Percentiles rank a stretch among this genome's conserved stretches.
Evolutionary conservation across 2,797 vertebrate species (phyloP).

Genomic region (Acridotheres tristis): DNA sequence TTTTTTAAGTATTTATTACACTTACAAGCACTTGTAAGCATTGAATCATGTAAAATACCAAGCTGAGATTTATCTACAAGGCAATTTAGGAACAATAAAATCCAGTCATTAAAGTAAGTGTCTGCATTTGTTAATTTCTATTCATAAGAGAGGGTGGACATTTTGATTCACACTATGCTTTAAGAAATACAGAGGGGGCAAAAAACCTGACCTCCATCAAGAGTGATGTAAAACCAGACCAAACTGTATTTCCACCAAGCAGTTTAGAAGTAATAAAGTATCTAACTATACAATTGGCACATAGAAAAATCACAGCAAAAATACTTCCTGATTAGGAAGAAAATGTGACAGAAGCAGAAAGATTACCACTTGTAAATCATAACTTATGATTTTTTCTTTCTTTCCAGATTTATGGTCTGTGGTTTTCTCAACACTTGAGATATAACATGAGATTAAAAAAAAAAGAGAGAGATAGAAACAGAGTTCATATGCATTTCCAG

Average conservation of each 20-base stretch:
- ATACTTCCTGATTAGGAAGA: not conserved
- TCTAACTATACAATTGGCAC: not conserved
- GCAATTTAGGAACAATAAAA: not conserved
- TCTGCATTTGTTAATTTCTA: not conserved
- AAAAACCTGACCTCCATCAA: not conserved
- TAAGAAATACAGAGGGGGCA: not conserved
- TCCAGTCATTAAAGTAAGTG: not conserved
- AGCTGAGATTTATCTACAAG: not conserved
- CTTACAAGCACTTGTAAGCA: not conserved
- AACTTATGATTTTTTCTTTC: not conserved
- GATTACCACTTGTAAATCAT: not conserved
- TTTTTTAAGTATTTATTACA: not conserved
- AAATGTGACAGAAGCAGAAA: not conserved
- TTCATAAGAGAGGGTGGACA: not conserved
- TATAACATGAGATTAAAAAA: not conserved
- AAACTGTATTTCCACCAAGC: not conserved
- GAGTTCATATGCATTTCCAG: not conserved
- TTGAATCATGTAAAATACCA: not conserved
- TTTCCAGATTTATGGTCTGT: slow-evolving; percentile 11
- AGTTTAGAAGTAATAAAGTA: not conserved
- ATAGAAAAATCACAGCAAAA: not conserved
- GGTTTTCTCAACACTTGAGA: not conserved
- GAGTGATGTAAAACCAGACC: slow-evolving; percentile 4
- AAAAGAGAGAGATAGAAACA: not conserved
- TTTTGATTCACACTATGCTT: not conserved